Conservation (phyloP, 1,140 invertebrate genomes). For the Geopemphigus sp. region DNA sequence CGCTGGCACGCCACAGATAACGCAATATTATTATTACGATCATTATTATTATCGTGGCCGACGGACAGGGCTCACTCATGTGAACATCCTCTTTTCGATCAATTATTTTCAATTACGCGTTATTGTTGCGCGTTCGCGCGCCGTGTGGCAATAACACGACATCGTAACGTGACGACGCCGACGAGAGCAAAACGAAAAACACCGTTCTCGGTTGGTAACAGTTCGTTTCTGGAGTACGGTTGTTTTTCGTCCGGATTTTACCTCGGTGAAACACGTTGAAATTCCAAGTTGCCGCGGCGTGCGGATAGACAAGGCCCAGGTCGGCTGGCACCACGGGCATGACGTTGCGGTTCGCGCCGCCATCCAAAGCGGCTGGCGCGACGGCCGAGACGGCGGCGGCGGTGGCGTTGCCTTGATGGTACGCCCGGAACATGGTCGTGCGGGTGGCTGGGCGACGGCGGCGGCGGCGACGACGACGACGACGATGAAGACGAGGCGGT, state of each 20-base stretch:
- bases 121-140: too few relatives aligned
- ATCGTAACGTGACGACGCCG: too few relatives aligned
- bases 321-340: slow-evolving; percentile 5
- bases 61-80: slow-evolving; percentile 18
- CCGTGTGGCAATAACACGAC: too few relatives aligned
- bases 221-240: too few relatives aligned
- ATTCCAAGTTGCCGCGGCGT: slow-evolving; percentile 25
- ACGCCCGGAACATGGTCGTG: slow-evolving; percentile 42
- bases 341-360: slow-evolving; percentile 30
- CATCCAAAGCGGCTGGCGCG: neutral
- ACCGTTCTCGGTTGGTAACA: too few relatives aligned
- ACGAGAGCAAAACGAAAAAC: too few relatives aligned
- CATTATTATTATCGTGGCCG: neutral
- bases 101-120: slow-evolving; percentile 32
- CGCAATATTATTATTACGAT: too few relatives aligned
- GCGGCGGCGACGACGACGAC: neutral
- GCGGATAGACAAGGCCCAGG: slow-evolving; percentile 32
- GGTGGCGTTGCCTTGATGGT: slow-evolving; percentile 22
- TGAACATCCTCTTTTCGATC: slow-evolving; percentile 44
- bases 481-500: neutral
- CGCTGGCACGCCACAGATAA: too few relatives aligned
- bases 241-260: neutral
- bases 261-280: slow-evolving; percentile 42
- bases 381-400: neutral
- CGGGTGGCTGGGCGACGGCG: neutral